Percentiles rank a stretch among this genome's conserved stretches.
Conservation (phyloP, 2,113 vertebrate genomes). For the Galemys pyrenaicus region DNA sequence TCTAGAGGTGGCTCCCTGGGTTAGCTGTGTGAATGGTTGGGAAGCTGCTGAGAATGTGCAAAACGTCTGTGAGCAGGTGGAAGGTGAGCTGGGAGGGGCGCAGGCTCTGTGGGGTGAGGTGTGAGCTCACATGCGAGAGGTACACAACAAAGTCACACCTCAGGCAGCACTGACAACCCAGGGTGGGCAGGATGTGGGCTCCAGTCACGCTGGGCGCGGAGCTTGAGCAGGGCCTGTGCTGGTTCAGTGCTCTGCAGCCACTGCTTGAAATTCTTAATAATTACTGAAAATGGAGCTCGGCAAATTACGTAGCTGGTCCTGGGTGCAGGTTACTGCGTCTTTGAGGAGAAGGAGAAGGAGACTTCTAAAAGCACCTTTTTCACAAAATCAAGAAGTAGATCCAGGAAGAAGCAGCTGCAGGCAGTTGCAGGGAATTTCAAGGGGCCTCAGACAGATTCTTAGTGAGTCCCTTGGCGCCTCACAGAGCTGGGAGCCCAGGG, state of each 20-base stretch:
- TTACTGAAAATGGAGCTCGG: neutral
- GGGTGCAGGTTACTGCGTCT: neutral
- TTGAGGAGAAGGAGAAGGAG: neutral
- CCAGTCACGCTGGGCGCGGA: rapidly evolving
- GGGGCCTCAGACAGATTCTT: neutral
- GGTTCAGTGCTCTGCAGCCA: neutral
- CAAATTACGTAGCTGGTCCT: neutral
- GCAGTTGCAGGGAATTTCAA: neutral
- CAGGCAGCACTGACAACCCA: neutral
- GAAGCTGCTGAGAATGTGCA: neutral
- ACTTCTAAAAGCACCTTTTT: neutral
- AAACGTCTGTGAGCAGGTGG: neutral
- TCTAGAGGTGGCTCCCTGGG: neutral
- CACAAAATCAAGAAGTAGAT: neutral
- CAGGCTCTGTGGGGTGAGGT: neutral
- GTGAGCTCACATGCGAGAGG: neutral
- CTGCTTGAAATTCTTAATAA: neutral
- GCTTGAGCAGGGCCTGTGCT: neutral
- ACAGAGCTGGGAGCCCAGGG: neutral
- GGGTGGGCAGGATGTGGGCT: neutral
- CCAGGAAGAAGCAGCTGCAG: neutral
- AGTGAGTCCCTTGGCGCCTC: neutral
- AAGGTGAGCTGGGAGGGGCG: rapidly evolving
- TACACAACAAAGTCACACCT: neutral
- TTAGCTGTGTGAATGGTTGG: neutral